Evolutionary conservation across 2,113 vertebrate species (phyloP).

Genomic region (Sprattus sprattus): DNA sequence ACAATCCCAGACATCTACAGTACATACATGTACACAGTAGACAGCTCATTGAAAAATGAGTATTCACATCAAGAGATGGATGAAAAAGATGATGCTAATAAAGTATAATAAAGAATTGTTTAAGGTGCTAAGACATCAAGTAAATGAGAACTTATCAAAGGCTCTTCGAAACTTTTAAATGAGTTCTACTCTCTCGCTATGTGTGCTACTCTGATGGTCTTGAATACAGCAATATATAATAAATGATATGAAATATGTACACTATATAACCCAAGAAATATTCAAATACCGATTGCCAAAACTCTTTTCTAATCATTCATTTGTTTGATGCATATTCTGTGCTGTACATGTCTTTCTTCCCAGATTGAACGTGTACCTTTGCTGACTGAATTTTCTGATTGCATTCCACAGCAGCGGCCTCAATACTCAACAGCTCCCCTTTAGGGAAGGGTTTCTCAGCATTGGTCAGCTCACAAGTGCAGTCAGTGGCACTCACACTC

Average conservation of each 20-base stretch:
- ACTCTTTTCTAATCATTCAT: neutral
- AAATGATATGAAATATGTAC: neutral
- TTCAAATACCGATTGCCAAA: neutral
- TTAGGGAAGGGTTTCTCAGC: slow-evolving; percentile 56
- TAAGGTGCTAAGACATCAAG: neutral
- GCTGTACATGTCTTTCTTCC: neutral
- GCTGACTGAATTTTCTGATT: slow-evolving; percentile 45
- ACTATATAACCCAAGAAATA: neutral
- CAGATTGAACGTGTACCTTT: slow-evolving; percentile 50
- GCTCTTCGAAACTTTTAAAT: too few relatives aligned
- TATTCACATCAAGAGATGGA: too few relatives aligned
- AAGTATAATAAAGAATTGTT: too few relatives aligned
- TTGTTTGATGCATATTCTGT: neutral
- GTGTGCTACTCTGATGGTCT: too few relatives aligned
- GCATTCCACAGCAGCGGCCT: slow-evolving; percentile 48
- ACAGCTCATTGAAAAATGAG: too few relatives aligned
- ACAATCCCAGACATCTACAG: too few relatives aligned
- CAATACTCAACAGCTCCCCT: slow-evolving; percentile 48
- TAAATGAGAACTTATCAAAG: neutral
- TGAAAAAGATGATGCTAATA: too few relatives aligned
- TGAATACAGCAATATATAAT: neutral
- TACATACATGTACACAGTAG: too few relatives aligned
- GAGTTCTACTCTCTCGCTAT: neutral
- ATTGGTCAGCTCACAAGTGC: slow-evolving; percentile 63
- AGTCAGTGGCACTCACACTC: slow-evolving; percentile 45